These are phyloP conservation scores for Apostichopus californicus DNA, from an alignment of 35 echinoderm and acorn worm genomes.

Conservation along the genomic window DNA sequence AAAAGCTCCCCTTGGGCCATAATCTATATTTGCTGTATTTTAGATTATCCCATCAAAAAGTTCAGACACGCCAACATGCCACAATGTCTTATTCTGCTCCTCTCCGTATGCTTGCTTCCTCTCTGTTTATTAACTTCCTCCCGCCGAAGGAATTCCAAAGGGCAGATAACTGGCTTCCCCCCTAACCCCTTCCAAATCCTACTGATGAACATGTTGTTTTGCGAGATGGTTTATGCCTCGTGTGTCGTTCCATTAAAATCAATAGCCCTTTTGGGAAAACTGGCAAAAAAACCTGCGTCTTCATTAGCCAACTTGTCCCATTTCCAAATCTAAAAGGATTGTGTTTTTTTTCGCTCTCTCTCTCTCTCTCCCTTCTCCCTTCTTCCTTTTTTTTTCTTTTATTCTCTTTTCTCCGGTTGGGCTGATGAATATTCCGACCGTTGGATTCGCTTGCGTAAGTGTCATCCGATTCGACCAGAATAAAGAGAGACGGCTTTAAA, in stretches of 20 bases:
- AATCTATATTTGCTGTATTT: conserved; percentile 30
- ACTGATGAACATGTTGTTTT: conserved; percentile 14
- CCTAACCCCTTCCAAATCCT: neutral
- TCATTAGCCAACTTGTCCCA: conserved; percentile 35
- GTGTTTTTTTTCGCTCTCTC: neutral
- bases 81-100: neutral
- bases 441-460: conserved; percentile 1
- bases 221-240: neutral
- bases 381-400: neutral
- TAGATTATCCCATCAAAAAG: neutral
- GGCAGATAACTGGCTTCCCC: conserved; percentile 9
- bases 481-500: neutral
- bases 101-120: neutral
- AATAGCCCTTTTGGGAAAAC: conserved; percentile 46
- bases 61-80: conserved; percentile 6
- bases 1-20: conserved; percentile 13
- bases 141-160: neutral
- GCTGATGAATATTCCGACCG: conserved; percentile 28
- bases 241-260: conserved; percentile 27
- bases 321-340: neutral
- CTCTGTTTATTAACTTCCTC: conserved; percentile 31
- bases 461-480: conserved; percentile 14
- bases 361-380: neutral
- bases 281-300: conserved; percentile 9
- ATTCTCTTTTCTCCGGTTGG: neutral